Conservation (phyloP, 2,113 vertebrate species). For the Mola mola region DNA sequence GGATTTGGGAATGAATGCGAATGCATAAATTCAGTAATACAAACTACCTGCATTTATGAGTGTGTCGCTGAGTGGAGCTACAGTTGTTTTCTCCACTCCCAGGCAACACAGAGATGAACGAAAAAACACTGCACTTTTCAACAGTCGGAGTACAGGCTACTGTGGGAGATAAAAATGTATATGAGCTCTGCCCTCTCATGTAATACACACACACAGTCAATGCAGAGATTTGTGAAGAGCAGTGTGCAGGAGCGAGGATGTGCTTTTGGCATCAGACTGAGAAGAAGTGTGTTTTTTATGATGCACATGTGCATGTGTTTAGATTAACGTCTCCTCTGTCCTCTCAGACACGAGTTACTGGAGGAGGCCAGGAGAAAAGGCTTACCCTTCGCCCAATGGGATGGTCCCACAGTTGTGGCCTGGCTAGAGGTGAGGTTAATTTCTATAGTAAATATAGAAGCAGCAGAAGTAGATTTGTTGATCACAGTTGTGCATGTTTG, state of each 20-base stretch:
- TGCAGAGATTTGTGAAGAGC: conserved; percentile 10
- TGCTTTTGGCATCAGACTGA: neutral
- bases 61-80: conserved; percentile 1
- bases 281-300: conserved; percentile 26
- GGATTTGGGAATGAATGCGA: neutral
- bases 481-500: too few species aligned
- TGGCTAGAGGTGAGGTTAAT: conserved; percentile 98
- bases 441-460: too few species aligned
- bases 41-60: neutral
- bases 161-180: conserved; percentile 43
- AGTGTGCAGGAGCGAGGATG: conserved; percentile 8
- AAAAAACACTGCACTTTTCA: conserved; percentile 40
- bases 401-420: conserved; percentile 95
- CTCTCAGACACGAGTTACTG: conserved; percentile 93
- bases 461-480: too few species aligned
- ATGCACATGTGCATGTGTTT: conserved; percentile 10
- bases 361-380: conserved; percentile 98
- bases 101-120: conserved; percentile 31
- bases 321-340: conserved; percentile 43
- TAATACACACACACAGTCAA: conserved; percentile 5
- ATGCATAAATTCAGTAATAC: neutral
- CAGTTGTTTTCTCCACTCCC: neutral
- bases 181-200: conserved; percentile 22
- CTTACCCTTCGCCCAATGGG: conserved; percentile 98
- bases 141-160: conserved; percentile 22